These are phyloP conservation scores for Zoanthus gigantus DNA, from an alignment of 92 coral and sea anemone species.

Conservation along the genomic window DNA sequence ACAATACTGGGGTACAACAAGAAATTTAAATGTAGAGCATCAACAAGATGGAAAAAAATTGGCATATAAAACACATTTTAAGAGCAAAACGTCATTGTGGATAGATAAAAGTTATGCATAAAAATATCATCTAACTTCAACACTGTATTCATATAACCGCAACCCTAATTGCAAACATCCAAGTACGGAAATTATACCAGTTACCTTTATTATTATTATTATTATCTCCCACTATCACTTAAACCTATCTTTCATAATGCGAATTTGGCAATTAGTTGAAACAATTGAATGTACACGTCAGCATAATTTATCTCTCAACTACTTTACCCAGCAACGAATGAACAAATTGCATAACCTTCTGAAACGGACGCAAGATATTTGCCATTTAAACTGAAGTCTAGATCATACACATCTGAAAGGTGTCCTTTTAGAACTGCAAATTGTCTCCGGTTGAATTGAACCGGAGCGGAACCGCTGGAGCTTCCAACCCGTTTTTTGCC, in stretches of 20 bases:
- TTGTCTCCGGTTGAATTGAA: constrained; percentile 76
- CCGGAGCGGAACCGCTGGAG: constrained; percentile 44
- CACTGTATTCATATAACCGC: too few species aligned
- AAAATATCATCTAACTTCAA: too few species aligned
- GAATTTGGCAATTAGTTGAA: neutral
- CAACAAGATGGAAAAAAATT: too few species aligned
- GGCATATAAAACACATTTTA: too few species aligned
- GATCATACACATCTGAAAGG: constrained; percentile 83
- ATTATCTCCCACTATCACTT: neutral
- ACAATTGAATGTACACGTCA: constrained; percentile 26
- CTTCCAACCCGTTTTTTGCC: constrained; percentile 57
- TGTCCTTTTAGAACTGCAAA: constrained; percentile 93
- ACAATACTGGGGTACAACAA: too few species aligned
- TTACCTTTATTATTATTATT: neutral
- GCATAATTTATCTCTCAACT: neutral
- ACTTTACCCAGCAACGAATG: neutral
- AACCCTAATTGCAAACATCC: too few species aligned
- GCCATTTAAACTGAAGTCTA: constrained; percentile 92
- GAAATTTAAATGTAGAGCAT: too few species aligned
- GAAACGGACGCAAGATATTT: constrained; percentile 90
- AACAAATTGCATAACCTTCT: constrained; percentile 73
- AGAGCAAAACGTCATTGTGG: too few species aligned
- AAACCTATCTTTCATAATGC: neutral
- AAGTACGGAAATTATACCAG: too few species aligned
- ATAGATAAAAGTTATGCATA: too few species aligned